Evolutionary conservation across 1,140 invertebrate genomes (phyloP), one percentile per base, ranked within the genome.

Genomic region (Atta cephalotes): DNA sequence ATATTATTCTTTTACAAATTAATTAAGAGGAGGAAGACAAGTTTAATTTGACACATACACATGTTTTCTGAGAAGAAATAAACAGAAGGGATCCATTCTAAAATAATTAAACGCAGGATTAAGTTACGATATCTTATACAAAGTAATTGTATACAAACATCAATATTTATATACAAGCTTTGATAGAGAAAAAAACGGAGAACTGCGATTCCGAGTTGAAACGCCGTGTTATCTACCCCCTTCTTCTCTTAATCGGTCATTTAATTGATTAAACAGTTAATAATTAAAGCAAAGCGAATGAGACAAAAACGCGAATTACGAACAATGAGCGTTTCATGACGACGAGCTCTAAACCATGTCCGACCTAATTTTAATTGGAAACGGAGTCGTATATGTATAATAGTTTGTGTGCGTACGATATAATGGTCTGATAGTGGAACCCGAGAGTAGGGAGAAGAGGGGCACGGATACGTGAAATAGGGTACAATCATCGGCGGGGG

Each of bases 311-410:
- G 49, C 31, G 35, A 85, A 63, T 77, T 31, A 58, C 53, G 25
- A 63, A 49, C 58, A 72, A 62, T 45, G 14, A 35, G 18, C 31
- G 58, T 77, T 85, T 56, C 65, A 18, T 39, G 39, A 68, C 58
- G 25, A 74, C 78, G 68, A 78, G 39, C 31, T 62, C 39, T 68
- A 70, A 63, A 78, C 35, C 28, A 39, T 63, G 77, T 81, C 58
- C 85, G 76, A 85, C 81, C 79, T 89, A 87, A 89, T 87, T 89
- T 78, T 89, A 88, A 90, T 90, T 90, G 68, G 45, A 78, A 82
- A 70, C 66, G 21, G 21, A 49, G 53, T 16, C 49, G 56, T 25
- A 4, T 16, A n/a, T 7, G 16, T 62, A 14, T n/a, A 21, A 16
- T 7, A n/a, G 60, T 25, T 45, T 49, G 84, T 21, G 28, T 70